Evolutionary conservation across 2,113 vertebrate genomes (phyloP).

Genomic region (Cottus gobio): DNA sequence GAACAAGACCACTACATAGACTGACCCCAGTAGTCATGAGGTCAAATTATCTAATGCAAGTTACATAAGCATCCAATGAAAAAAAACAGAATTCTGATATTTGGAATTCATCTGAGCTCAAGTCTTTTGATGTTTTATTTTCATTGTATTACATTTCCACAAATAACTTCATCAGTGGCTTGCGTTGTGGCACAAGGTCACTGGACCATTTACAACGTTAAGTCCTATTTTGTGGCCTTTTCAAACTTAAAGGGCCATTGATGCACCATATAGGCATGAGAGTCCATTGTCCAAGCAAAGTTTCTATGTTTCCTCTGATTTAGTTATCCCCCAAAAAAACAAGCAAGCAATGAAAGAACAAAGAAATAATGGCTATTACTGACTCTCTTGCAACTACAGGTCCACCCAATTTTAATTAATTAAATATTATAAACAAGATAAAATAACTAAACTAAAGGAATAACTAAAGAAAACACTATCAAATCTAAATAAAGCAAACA

Average conservation of each 20-base stretch:
- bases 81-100: background rate
- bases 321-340: no score
- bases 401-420: background rate
- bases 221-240: background rate
- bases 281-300: background rate
- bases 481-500: background rate
- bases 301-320: background rate
- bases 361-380: no score
- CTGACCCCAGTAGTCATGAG: slow-evolving; percentile 38
- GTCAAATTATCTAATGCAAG: slow-evolving; percentile 37
- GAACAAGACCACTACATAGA: slow-evolving; percentile 39
- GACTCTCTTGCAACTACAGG: background rate
- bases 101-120: slow-evolving; percentile 6
- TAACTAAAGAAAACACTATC: background rate
- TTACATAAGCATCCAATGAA: slow-evolving; percentile 43
- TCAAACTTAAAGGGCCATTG: background rate
- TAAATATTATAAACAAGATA: background rate
- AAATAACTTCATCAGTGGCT: background rate
- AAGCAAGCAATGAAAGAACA: no score
- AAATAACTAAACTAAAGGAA: no score
- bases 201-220: background rate
- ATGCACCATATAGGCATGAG: background rate
- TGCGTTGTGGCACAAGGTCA: background rate
- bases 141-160: slow-evolving; percentile 13
- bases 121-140: background rate